Evolutionary conservation across 2,797 vertebrate species (phyloP), one percentile per base, ranked within the genome.

Genomic region (Anguilla obscura): DNA sequence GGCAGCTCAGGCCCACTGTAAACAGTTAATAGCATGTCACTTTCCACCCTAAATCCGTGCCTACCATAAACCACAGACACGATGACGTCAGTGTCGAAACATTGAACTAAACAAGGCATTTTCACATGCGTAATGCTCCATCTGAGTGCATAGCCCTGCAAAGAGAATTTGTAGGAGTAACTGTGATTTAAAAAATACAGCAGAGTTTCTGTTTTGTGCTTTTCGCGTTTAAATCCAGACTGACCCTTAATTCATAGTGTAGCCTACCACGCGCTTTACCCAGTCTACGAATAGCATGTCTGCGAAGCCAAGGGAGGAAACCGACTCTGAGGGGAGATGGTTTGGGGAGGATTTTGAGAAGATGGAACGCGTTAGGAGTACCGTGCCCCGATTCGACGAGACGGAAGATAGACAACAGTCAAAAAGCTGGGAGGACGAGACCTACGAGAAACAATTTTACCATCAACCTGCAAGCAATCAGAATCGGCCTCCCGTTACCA

Each of bases 401-500:
- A 91, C 93, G 3, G 91, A 92, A 83, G 93, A 94, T 58, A 91
- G 91, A 84, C 90, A 90, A 3, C 93, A 94, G 92, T 91, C 91
- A 90, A 92, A 89, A 91, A 94, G 91, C 92, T 91, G 91, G 89
- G 94, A 94, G 88, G 86, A 84, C 1, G 92, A 89, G 90, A 87
- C 91, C 79, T 76, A 90, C 90, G 92, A 94, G 93, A 93, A 94
- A 90, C 94, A 92, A 93, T 93, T 94, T 90, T 94, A 94, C 89
- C 94, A 94, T 93, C 95, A 92, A 89, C 94, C 92, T 91, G 94
- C 94, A 93, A 94, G 92, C 91, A 91, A 94, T 88, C 93, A 89
- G 92, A 94, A 94, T 92, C 96, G 96, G 94, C 96, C 95, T 92
- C 94, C 96, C 91, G 97, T 99, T 96, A 91, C 97, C 96, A 98